Evolutionary conservation across 2,888 invertebrate genomes (phyloP).

Genomic region (Drosophila borborema): DNA sequence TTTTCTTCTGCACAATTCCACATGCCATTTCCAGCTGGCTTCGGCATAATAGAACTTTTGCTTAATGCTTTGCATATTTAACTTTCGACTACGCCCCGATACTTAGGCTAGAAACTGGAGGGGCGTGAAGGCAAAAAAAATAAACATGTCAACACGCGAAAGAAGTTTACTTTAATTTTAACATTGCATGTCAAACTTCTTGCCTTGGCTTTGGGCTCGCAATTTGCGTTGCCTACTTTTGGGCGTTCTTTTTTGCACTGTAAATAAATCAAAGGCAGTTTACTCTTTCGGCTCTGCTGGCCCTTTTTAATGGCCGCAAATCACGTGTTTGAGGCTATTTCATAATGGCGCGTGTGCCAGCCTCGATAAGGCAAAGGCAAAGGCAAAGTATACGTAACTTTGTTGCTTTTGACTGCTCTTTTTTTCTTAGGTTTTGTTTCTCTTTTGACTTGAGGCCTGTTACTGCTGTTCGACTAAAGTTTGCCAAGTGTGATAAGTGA

Average conservation of each 20-base stretch:
- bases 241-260: slow-evolving; percentile 30
- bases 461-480: slow-evolving; percentile 41
- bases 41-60: slow-evolving; percentile 31
- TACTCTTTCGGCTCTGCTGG: slow-evolving; percentile 43
- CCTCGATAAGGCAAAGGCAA: slow-evolving; percentile 66
- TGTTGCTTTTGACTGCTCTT: slow-evolving; percentile 1
- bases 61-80: slow-evolving; percentile 41
- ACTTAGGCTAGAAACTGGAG: slow-evolving; percentile 18
- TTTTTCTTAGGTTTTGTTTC: neutral
- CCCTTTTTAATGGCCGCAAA: slow-evolving; percentile 72
- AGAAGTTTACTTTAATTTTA: slow-evolving; percentile 76
- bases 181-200: slow-evolving; percentile 75
- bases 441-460: slow-evolving; percentile 24
- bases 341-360: slow-evolving; percentile 55
- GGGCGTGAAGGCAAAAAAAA: slow-evolving; percentile 29
- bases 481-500: slow-evolving; percentile 74
- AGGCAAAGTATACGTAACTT: slow-evolving; percentile 45
- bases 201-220: slow-evolving; percentile 49
- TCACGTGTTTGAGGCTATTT: slow-evolving; percentile 62
- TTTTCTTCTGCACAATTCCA: neutral
- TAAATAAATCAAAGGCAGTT: slow-evolving; percentile 76
- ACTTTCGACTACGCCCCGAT: slow-evolving; percentile 47
- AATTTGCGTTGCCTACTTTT: slow-evolving; percentile 45
- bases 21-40: neutral
- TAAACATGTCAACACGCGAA: slow-evolving; percentile 74